A percentile compares a stretch with the other conserved stretches of the same genome.
phyloP scores from a whole-genome alignment of 2,888 invertebrate genomes.

The Xylota sylvarum region DNA sequence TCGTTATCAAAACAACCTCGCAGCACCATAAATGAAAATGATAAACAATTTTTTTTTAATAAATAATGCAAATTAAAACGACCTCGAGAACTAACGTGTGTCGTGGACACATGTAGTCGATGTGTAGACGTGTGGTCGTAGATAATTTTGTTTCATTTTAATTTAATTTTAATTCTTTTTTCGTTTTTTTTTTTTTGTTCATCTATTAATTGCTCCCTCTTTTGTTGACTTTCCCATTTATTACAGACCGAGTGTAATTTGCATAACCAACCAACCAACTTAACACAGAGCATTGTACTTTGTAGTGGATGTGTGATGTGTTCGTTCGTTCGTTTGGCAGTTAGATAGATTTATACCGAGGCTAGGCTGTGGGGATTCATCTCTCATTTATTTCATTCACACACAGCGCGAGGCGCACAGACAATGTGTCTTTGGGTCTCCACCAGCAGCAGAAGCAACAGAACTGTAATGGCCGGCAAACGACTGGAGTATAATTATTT shows the following conservation, averaged over 20 bases:
- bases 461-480: constrained; percentile 8
- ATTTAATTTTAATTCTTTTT: constrained; percentile 3
- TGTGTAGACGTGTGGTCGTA: constrained; percentile 25
- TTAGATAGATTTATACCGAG: constrained; percentile 15
- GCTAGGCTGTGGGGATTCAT: constrained; percentile 28
- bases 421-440: constrained; percentile 49
- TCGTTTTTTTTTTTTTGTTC: constrained; percentile 19
- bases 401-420: constrained; percentile 9
- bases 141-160: constrained; percentile 7
- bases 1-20: background rate
- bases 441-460: background rate
- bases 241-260: constrained; percentile 54
- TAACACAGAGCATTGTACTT: constrained; percentile 62
- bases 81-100: constrained; percentile 32
- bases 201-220: constrained; percentile 52
- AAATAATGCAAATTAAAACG: constrained; percentile 39
- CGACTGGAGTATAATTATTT: constrained; percentile 50
- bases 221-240: constrained; percentile 47
- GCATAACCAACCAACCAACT: constrained; percentile 59
- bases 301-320: constrained; percentile 42
- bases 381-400: constrained; percentile 42
- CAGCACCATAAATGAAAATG: too few relatives aligned
- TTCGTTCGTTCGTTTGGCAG: constrained; percentile 23
- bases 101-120: background rate
- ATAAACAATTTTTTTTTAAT: background rate